phyloP scores from a whole-genome alignment of 2,113 vertebrate genomes.

The Perognathus longimembris region DNA sequence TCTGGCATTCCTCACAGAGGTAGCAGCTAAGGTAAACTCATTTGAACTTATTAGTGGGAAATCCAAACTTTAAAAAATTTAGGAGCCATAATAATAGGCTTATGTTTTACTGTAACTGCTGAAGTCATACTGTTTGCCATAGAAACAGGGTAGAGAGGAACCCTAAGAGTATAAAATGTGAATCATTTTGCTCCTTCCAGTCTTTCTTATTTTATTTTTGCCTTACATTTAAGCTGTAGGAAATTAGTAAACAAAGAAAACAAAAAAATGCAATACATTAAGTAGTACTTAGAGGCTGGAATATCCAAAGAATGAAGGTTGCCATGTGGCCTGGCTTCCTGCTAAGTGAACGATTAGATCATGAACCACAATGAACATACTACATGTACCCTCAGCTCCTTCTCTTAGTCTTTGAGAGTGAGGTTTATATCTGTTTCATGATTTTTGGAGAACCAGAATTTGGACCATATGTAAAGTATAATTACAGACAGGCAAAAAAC shows the following conservation, averaged over 20 bases:
- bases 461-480: slow-evolving; percentile 57
- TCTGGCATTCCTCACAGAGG: slow-evolving; percentile 58
- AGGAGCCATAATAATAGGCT: slow-evolving; percentile 74
- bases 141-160: slow-evolving; percentile 23
- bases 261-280: background rate
- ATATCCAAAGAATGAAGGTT: slow-evolving; percentile 9
- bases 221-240: slow-evolving; percentile 32
- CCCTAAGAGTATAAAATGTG: background rate
- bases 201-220: background rate
- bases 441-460: slow-evolving; percentile 38
- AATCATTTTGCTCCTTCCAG: slow-evolving; percentile 56
- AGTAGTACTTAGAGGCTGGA: slow-evolving; percentile 5
- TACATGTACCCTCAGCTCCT: background rate
- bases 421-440: slow-evolving; percentile 61
- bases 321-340: background rate
- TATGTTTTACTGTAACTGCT: slow-evolving; percentile 63
- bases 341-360: background rate
- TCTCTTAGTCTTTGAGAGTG: slow-evolving; percentile 22
- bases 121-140: slow-evolving; percentile 60
- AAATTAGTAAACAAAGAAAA: slow-evolving; percentile 13
- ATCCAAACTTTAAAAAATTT: slow-evolving; percentile 68
- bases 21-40: slow-evolving; percentile 62
- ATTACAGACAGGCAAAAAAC: slow-evolving; percentile 19
- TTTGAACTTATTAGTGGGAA: slow-evolving; percentile 67
- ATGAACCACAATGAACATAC: background rate